Conservation (phyloP, 2,888 invertebrate genomes). For the Diloba caeruleocephala region DNA sequence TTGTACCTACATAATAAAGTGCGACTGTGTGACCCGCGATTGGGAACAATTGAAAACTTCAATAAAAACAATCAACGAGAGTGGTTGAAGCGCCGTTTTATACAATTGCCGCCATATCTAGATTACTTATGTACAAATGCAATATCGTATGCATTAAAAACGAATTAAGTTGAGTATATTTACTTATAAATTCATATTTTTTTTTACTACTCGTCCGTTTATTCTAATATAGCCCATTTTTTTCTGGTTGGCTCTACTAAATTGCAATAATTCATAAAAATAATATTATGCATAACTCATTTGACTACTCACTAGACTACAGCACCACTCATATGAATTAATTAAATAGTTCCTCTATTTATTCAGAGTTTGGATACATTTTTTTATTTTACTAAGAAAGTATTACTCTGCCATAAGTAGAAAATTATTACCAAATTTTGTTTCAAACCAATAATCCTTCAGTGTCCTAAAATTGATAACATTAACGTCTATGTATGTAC, state of each 20-base stretch:
- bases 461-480: background rate
- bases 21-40: constrained; percentile 10
- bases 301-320: no score
- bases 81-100: constrained; percentile 43
- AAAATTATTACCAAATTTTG: background rate
- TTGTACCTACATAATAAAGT: constrained; percentile 11
- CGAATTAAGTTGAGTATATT: constrained; percentile 8
- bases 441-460: background rate
- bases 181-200: constrained; percentile 15
- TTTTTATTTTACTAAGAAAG: no score
- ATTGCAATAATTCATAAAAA: no score
- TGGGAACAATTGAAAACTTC: constrained; percentile 46
- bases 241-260: no score
- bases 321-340: no score
- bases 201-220: no score
- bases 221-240: no score
- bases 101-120: constrained; percentile 45
- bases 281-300: no score
- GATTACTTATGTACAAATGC: constrained; percentile 31
- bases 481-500: constrained; percentile 2
- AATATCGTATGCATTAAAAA: constrained; percentile 21
- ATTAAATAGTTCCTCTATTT: background rate
- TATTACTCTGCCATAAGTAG: background rate
- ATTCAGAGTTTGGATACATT: background rate
- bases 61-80: constrained; percentile 50